These are phyloP conservation scores for Crambe crambe DNA, from an alignment of 37 sponge, comb jelly and placozoan genomes.

Conservation along the genomic window DNA sequence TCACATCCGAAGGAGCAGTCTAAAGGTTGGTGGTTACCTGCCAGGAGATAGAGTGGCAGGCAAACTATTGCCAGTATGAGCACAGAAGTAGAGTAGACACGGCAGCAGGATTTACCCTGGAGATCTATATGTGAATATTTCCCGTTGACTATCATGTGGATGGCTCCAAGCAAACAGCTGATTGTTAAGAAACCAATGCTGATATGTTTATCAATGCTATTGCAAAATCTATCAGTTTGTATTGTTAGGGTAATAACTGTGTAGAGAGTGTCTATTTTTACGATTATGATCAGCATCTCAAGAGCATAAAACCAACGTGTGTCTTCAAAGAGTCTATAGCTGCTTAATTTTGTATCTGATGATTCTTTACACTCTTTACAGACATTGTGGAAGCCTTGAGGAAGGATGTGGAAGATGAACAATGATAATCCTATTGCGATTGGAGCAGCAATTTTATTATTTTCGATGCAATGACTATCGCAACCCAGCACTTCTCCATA, in stretches of 20 bases:
- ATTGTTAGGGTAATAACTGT: not conserved
- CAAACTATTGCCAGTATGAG: not conserved
- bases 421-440: not conserved
- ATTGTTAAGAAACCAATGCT: not conserved
- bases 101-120: not conserved
- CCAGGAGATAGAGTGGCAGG: slow-evolving; percentile 1
- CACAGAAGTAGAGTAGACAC: not conserved
- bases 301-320: not conserved
- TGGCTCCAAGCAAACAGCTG: not conserved
- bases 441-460: not conserved
- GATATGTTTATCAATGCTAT: not conserved
- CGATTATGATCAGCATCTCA: not conserved
- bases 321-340: not conserved
- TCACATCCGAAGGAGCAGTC: slow-evolving; percentile 16
- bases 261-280: slow-evolving; percentile 3
- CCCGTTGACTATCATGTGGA: not conserved
- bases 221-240: not conserved
- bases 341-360: not conserved
- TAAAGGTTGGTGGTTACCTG: slow-evolving; percentile 4
- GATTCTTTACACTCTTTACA: too few relatives aligned
- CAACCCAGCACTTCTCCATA: not conserved
- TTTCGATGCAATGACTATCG: not conserved
- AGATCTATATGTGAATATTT: not conserved
- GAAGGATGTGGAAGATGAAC: not conserved
- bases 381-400: not conserved